A percentile compares a stretch with the other conserved stretches of the same genome.
Conservation (phyloP, 1,140 invertebrate genomes). For the Drosophila cardini region DNA sequence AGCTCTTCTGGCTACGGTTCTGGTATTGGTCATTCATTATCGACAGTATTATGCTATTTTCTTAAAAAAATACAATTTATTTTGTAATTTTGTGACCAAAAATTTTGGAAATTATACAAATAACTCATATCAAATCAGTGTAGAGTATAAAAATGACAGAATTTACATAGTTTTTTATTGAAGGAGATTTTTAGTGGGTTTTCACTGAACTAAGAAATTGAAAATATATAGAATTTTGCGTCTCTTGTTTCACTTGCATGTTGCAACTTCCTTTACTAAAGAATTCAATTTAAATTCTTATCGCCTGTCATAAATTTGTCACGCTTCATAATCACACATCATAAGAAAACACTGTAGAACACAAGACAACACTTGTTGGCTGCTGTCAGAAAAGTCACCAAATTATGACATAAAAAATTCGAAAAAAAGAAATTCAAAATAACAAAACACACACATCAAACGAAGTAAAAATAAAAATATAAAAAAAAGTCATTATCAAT, state of each 20-base stretch:
- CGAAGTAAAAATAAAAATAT: too few relatives aligned
- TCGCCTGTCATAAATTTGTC: constrained; percentile 55
- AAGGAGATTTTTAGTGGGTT: too few relatives aligned
- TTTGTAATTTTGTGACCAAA: constrained; percentile 1
- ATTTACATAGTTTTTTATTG: too few relatives aligned
- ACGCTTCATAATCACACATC: constrained; percentile 40
- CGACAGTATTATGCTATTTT: not conserved
- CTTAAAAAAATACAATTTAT: not conserved
- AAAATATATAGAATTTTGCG: too few relatives aligned
- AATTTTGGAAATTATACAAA: not conserved
- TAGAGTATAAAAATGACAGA: too few relatives aligned
- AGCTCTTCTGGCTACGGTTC: not conserved
- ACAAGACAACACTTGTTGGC: constrained; percentile 17
- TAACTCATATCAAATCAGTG: not conserved
- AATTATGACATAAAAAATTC: constrained; percentile 70
- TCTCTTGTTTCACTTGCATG: constrained; percentile 38
- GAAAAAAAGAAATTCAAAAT: constrained; percentile 42
- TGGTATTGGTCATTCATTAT: not conserved
- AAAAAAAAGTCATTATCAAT: constrained; percentile 77
- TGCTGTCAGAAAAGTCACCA: constrained; percentile 55
- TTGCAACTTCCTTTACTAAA: constrained; percentile 32
- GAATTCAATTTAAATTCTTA: constrained; percentile 25
- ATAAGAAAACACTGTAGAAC: constrained; percentile 12
- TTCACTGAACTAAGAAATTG: too few relatives aligned
- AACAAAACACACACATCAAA: constrained; percentile 35